These are phyloP conservation scores for Parauchenoglanis ngamensis DNA, from an alignment of 2,797 vertebrate species.

Conservation along the genomic window DNA sequence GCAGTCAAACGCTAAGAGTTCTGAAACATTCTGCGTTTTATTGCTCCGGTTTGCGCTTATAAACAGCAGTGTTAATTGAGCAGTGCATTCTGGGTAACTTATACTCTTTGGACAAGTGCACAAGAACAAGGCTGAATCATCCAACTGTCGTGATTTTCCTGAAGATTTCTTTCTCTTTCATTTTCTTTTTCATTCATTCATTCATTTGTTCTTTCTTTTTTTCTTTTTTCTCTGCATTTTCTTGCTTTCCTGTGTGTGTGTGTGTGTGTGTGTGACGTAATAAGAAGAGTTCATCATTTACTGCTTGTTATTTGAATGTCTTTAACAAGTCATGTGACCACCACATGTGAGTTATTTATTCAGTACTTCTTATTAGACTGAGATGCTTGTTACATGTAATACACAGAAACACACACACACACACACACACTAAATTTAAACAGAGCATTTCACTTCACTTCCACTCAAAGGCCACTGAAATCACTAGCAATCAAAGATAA, in stretches of 20 bases:
- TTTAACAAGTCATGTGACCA: neutral
- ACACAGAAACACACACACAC: neutral
- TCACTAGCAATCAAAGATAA: slow-evolving; percentile 17
- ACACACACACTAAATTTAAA: slow-evolving; percentile 1
- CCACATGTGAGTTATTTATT: neutral
- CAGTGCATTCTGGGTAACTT: neutral
- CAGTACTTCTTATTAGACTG: neutral
- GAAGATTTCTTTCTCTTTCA: neutral
- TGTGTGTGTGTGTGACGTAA: neutral
- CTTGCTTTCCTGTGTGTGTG: neutral
- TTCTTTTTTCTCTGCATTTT: neutral
- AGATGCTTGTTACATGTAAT: neutral
- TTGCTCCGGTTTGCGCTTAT: neutral
- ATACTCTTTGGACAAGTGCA: neutral
- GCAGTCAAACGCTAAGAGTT: neutral
- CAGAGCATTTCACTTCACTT: neutral
- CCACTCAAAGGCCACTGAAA: slow-evolving; percentile 2
- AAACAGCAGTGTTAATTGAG: neutral
- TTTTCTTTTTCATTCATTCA: too few relatives aligned
- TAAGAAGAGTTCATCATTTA: neutral
- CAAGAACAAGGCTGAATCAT: neutral
- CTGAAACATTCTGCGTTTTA: neutral
- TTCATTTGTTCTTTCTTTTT: neutral
- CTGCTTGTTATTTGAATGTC: neutral
- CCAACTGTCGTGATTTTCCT: neutral